phyloP scores from a whole-genome alignment of 1,140 invertebrate species.

The Panagrolaimus sp. region DNA sequence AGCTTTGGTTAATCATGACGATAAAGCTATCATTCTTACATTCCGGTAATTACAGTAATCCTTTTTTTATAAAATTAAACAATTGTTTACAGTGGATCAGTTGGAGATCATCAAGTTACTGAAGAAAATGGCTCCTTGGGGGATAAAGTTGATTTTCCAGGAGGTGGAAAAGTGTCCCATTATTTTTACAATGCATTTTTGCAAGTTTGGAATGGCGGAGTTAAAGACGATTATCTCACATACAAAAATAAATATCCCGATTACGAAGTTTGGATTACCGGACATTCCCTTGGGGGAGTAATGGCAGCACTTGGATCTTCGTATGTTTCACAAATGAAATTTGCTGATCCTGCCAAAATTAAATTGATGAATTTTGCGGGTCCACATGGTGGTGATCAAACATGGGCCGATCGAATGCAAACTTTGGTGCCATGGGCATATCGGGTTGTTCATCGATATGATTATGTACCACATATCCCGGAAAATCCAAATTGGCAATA shows the following conservation, averaged over 20 bases:
- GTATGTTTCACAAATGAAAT: neutral
- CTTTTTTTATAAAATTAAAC: neutral
- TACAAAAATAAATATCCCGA: conserved; percentile 10
- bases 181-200: conserved; percentile 13
- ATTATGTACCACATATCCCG: conserved; percentile 4
- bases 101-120: neutral
- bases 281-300: neutral
- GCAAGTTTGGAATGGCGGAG: neutral
- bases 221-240: neutral
- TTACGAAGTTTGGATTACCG: conserved; percentile 12
- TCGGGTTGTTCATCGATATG: neutral
- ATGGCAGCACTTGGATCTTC: neutral
- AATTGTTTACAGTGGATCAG: neutral
- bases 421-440: conserved; percentile 8
- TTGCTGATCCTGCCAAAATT: neutral
- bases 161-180: neutral
- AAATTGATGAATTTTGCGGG: conserved; percentile 7
- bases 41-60: neutral
- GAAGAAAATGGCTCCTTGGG: conserved; percentile 13
- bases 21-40: conserved; percentile 4
- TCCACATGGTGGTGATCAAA: conserved; percentile 13
- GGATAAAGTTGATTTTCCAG: conserved; percentile 1
- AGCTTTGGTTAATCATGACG: neutral
- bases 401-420: neutral
- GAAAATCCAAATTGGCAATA: conserved; percentile 8